Conservation (phyloP, 2,113 vertebrate genomes). For the Tretioscincus oriximinensis region DNA sequence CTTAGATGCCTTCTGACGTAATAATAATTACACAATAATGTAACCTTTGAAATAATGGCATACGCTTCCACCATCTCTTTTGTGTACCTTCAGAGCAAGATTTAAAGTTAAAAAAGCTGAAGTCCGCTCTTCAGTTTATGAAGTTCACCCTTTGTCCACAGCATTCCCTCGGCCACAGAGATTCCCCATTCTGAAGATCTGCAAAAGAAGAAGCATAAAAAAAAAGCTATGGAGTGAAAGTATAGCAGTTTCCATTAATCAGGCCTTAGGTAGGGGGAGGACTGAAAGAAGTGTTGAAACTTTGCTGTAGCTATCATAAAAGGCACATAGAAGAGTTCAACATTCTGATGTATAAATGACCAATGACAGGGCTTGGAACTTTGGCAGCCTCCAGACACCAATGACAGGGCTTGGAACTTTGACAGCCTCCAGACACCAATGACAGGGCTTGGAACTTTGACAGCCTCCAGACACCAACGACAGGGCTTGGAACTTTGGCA, state of each 20-base stretch:
- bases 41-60: background rate
- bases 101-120: slow-evolving; percentile 72
- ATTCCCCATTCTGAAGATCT: slow-evolving; percentile 55
- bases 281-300: too few species aligned
- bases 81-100: background rate
- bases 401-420: too few species aligned
- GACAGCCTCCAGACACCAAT: too few species aligned
- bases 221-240: background rate
- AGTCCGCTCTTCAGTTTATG: slow-evolving; percentile 76
- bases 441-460: too few species aligned
- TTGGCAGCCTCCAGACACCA: too few species aligned
- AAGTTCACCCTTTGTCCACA: slow-evolving; percentile 78
- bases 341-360: too few species aligned
- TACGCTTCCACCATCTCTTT: background rate
- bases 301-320: too few species aligned
- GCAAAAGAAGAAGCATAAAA: slow-evolving; percentile 19
- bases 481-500: too few species aligned
- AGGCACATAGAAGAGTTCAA: too few species aligned
- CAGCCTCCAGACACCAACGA: too few species aligned
- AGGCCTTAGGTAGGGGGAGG: background rate
- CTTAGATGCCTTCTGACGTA: background rate
- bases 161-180: slow-evolving; percentile 61
- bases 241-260: background rate
- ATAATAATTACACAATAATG: too few species aligned
- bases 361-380: too few species aligned